Conservation (phyloP, 2,888 invertebrate genomes). For the Penaeus monodon region DNA sequence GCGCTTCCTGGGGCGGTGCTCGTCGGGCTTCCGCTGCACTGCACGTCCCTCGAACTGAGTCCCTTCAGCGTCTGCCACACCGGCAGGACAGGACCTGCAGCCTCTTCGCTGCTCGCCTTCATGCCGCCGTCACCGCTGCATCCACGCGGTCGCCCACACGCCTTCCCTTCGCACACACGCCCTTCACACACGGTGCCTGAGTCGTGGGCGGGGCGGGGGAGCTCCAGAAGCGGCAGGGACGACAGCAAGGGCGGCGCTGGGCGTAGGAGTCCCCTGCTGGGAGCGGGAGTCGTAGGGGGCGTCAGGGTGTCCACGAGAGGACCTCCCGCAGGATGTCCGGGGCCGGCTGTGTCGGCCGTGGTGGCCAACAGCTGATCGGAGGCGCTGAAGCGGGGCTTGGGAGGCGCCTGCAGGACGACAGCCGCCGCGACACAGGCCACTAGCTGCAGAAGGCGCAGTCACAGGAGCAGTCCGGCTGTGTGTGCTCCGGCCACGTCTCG, state of each 20-base stretch:
- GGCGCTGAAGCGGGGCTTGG: background rate
- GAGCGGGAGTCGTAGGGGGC: constrained; percentile 8
- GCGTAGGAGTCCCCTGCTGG: constrained; percentile 10
- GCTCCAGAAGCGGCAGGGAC: constrained; percentile 41
- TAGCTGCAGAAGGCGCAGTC: no score
- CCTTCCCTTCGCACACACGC: constrained; percentile 50
- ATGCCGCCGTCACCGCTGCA: constrained; percentile 52
- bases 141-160: constrained; percentile 54
- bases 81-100: constrained; percentile 43
- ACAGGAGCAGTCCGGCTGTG: no score
- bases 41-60: constrained; percentile 55
- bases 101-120: constrained; percentile 48
- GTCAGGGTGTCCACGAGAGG: constrained; percentile 40
- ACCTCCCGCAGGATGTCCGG: constrained; percentile 11
- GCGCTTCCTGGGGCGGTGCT: constrained; percentile 16
- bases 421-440: constrained; percentile 4
- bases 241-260: constrained; percentile 21
- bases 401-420: background rate
- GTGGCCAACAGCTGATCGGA: constrained; percentile 5
- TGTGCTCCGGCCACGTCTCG: background rate
- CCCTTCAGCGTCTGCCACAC: constrained; percentile 61
- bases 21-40: constrained; percentile 18
- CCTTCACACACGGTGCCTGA: constrained; percentile 55
- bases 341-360: constrained; percentile 15
- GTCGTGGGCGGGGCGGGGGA: constrained; percentile 32